These are phyloP conservation scores for Dione vanillae DNA, from an alignment of 2,888 invertebrate genomes.

Conservation along the genomic window DNA sequence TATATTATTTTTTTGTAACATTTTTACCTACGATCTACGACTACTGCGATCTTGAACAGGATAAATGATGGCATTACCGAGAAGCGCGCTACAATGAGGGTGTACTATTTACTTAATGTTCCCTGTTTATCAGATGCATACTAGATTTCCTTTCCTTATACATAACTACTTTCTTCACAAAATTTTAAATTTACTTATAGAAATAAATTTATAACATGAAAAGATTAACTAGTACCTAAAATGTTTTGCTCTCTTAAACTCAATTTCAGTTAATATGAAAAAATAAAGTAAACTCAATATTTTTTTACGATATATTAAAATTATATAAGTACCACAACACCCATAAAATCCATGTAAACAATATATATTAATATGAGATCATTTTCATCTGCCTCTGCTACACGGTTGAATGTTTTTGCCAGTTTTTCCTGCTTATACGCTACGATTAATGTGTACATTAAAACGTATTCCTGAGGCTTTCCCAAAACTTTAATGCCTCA, in stretches of 20 bases:
- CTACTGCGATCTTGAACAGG: slow-evolving; percentile 10
- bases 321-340: too few relatives aligned
- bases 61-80: slow-evolving; percentile 15
- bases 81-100: slow-evolving; percentile 17
- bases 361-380: slow-evolving; percentile 2
- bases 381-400: background rate
- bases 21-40: background rate
- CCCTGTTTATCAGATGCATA: slow-evolving; percentile 15
- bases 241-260: too few relatives aligned
- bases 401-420: slow-evolving; percentile 16
- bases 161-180: too few relatives aligned
- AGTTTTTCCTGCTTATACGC: slow-evolving; percentile 13
- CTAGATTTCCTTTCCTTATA: background rate
- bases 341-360: background rate
- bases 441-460: slow-evolving; percentile 22
- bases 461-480: slow-evolving; percentile 21
- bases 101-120: slow-evolving; percentile 17
- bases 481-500: slow-evolving; percentile 19
- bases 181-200: too few relatives aligned
- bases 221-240: too few relatives aligned
- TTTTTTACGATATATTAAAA: too few relatives aligned
- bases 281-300: too few relatives aligned
- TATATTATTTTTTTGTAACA: too few relatives aligned
- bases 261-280: too few relatives aligned
- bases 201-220: too few relatives aligned